Evolutionary conservation across 2,113 vertebrate species (phyloP).

Genomic region (Rhinogobius similis): DNA sequence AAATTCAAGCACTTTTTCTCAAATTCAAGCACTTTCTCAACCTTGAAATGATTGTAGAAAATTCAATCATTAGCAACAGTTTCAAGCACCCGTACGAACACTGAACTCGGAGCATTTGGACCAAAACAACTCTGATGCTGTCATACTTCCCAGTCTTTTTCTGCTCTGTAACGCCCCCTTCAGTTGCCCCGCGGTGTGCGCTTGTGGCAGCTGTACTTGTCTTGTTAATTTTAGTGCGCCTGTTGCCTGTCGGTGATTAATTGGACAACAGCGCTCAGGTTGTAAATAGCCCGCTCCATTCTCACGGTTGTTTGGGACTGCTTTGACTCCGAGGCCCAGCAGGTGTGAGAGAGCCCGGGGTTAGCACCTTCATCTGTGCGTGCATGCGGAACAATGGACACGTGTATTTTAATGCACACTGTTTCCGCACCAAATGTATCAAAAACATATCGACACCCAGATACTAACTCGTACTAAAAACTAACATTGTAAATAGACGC

Average conservation of each 20-base stretch:
- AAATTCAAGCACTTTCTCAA: too few species aligned
- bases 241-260: slow-evolving; percentile 57
- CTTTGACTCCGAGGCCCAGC: slow-evolving; percentile 52
- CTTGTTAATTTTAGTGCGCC: slow-evolving; percentile 53
- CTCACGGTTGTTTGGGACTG: slow-evolving; percentile 54
- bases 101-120: too few species aligned
- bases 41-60: too few species aligned
- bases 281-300: slow-evolving; percentile 69
- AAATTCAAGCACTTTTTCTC: too few species aligned
- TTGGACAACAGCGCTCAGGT: slow-evolving; percentile 51
- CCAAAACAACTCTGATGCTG: too few species aligned
- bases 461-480: too few species aligned
- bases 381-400: background rate
- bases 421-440: too few species aligned
- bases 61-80: too few species aligned
- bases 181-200: background rate
- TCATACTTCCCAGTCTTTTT: too few species aligned
- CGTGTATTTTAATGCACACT: slow-evolving; percentile 25
- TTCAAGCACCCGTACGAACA: too few species aligned
- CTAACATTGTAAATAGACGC: too few species aligned
- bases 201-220: slow-evolving; percentile 49
- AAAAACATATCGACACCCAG: too few species aligned
- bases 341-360: slow-evolving; percentile 46
- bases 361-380: slow-evolving; percentile 20
- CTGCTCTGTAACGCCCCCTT: slow-evolving; percentile 18